Conservation (phyloP, 2,797 vertebrate genomes). For the Sebastes itinus region DNA sequence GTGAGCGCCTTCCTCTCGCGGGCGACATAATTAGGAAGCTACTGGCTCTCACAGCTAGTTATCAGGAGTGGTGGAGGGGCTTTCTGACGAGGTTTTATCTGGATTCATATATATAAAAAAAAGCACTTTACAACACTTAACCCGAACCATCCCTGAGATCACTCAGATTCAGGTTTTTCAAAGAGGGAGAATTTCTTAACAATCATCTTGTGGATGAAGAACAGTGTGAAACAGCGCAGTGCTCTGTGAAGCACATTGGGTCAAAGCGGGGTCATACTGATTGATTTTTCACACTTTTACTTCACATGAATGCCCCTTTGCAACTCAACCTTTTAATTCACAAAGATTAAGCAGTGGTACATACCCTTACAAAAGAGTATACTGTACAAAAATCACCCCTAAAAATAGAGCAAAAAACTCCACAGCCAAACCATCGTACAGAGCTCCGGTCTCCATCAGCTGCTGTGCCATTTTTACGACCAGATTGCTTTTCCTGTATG, state of each 20-base stretch:
- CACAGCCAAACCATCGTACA: background rate
- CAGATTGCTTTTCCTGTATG: constrained; percentile 7
- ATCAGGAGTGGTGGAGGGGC: background rate
- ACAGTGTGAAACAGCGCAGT: background rate
- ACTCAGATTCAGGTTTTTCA: background rate
- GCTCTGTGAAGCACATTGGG: background rate
- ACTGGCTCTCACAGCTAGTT: constrained; percentile 4
- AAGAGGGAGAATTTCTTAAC: background rate
- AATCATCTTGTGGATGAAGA: background rate
- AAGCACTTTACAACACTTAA: background rate
- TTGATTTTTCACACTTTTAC: constrained; percentile 28
- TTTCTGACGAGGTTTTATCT: constrained; percentile 5
- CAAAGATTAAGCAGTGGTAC: background rate
- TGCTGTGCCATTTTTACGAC: background rate
- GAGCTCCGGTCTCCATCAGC: background rate
- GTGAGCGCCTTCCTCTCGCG: constrained; percentile 15
- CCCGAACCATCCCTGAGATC: background rate
- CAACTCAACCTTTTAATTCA: background rate
- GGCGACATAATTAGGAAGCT: constrained; percentile 55
- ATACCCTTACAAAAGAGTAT: background rate
- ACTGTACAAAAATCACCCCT: background rate
- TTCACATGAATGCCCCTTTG: constrained; percentile 13
- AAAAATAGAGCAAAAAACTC: background rate
- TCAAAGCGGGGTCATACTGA: constrained; percentile 22
- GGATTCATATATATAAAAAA: constrained; percentile 9